Evolutionary conservation across 1,140 invertebrate genomes (phyloP), one percentile per base, ranked within the genome.

Genomic region (Euschistus heros): DNA sequence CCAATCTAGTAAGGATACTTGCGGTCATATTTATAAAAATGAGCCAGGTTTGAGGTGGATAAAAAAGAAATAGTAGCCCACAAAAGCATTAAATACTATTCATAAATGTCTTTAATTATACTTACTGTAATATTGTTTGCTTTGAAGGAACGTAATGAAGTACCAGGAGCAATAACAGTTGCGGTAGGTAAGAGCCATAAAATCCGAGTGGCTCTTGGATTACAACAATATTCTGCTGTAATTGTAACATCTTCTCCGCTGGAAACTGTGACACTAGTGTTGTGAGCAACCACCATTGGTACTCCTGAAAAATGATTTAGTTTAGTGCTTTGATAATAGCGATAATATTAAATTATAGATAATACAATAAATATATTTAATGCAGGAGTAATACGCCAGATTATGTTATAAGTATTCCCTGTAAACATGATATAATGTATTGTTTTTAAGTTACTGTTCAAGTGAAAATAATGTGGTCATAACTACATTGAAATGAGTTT

Each of bases 191-290:
- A 74, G 18, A 68, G 47, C 82, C 82, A 84, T 37, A 80, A 72
- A 6, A 80, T 76, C 67, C 78, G 76, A 3, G 76, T 78, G 64
- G 81, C 80, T 47, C 73, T 73, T 0, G 82, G 82, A 64, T 80
- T 80, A 20, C 81, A 79, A 71, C 83, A 84, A 69, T 82, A 81
- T 67, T 82, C 80, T 3, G 81, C 78, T 30, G 77, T 73, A 1
- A 84, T 71, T 59, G 77, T 75, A 50, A 82, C 70, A 0, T 76
- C 70, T 47, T 80, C 75, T 2, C 82, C 82, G 59, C 80, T 75
- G 55, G 80, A 76, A 2, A 79, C 80, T 63, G 77, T 79, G 66
- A 82, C 71, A 2, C 77, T 78, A 60, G 76, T 77, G 64, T 76
- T 79, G 18, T 75, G 73, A 8, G 81, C 79, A 66, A 80, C 77